Base-by-base conservation (phyloP, 2,888 invertebrate species). In the Cryptocephalus primarius region DNA sequence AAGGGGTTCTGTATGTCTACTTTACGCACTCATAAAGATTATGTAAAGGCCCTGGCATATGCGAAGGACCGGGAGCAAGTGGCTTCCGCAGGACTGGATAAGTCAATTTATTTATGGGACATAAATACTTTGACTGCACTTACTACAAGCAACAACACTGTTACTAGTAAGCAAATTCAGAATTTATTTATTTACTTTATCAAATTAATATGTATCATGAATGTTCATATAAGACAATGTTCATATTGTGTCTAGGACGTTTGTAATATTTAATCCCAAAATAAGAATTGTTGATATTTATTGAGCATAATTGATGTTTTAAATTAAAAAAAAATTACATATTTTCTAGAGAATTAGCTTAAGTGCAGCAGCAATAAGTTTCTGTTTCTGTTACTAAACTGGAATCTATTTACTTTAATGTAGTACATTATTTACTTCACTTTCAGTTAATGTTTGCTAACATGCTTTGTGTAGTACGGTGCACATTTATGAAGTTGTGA, bases 1-100 rank as follows among this genome's bases (percentile, higher is more conserved):
- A 97, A 96, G 75, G 96, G 97, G 8, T 96, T 95, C 66, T 99
- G 97, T 67, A 95, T 99, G 95, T 97, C 96, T 0, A 99, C 97
- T 2, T 74, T 99, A 55, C 77, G 97, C 50, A 97, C 96, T 41
- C 97, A 99, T 70, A 93, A 94, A 70, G 99, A 99, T 68, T 99
- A 99, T 72, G 99, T 99, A 9, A 90, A 96, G 68, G 92, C 95
- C 13, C 70, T 99, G 62, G 97, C 99, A 0, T 99, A 99, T 71
- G 97, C 97, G 12, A 90, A 88, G 69, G 96, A 97, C 65, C 84
- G 88, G 57, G 99, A 99, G 59, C 88, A 89, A 67, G 90, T 88
- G 9, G 99, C 97, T 1, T 96, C 95, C 53, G 97, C 96, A 1
- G 97, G 99, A 0, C 75, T 99, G 47, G 99, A 99, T 69, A 84